These are phyloP conservation scores for Sinelater perroti DNA, from an alignment of 2,888 invertebrate species.

Conservation along the genomic window DNA sequence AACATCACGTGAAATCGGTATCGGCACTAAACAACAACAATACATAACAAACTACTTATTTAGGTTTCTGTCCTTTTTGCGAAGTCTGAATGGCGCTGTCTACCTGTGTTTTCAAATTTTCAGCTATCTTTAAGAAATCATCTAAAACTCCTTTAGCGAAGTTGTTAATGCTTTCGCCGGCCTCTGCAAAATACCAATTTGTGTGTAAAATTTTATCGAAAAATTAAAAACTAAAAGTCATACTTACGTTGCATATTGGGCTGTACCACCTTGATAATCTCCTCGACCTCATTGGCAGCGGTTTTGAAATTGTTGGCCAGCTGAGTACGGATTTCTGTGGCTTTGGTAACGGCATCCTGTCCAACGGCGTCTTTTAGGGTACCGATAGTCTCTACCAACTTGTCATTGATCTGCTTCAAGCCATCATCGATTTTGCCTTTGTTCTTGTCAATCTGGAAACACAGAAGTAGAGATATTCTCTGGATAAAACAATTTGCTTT, in stretches of 20 bases:
- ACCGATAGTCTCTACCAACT: conserved; percentile 44
- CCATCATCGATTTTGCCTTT: conserved; percentile 45
- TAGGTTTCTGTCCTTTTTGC: background rate
- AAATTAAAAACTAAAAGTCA: background rate
- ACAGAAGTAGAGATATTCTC: too few relatives aligned
- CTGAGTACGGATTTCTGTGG: conserved; percentile 48
- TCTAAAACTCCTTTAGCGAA: conserved; percentile 28
- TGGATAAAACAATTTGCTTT: too few relatives aligned
- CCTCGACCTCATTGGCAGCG: conserved; percentile 48
- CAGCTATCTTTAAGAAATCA: conserved; percentile 29
- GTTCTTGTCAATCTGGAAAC: conserved; percentile 15
- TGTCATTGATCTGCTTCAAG: conserved; percentile 48
- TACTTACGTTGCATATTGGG: conserved; percentile 45
- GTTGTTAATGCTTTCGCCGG: conserved; percentile 14
- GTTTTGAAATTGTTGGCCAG: conserved; percentile 49
- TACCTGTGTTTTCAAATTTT: conserved; percentile 15
- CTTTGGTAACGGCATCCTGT: conserved; percentile 50
- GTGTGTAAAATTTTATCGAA: background rate
- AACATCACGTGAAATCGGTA: too few relatives aligned
- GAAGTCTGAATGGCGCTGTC: conserved; percentile 1
- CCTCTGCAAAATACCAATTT: conserved; percentile 34
- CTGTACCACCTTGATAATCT: conserved; percentile 50
- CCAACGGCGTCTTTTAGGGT: conserved; percentile 48
- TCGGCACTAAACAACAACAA: too few relatives aligned
- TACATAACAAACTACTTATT: background rate